Evolutionary conservation across 2,113 vertebrate species (phyloP).

Genomic region (Etheostoma cragini): DNA sequence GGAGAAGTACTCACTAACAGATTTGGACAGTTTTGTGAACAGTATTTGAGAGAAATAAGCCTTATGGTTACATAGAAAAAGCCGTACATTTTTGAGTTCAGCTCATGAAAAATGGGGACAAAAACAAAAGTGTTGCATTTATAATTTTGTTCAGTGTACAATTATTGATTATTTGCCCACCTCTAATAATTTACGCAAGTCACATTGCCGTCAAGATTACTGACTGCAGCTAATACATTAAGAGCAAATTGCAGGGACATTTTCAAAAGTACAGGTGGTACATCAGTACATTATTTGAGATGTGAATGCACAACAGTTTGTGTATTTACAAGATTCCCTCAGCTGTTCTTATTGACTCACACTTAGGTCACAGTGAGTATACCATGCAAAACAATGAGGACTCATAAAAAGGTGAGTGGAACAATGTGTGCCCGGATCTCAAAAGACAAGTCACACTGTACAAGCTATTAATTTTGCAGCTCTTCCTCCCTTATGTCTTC

Average conservation of each 20-base stretch:
- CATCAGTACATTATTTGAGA: conserved; percentile 5
- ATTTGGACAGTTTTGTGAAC: too few species aligned
- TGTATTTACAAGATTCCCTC: conserved; percentile 29
- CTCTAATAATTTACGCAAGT: conserved; percentile 28
- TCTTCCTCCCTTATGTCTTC: conserved; percentile 32
- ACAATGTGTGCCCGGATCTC: conserved; percentile 49
- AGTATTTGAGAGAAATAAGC: too few species aligned
- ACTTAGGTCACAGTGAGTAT: conserved; percentile 56
- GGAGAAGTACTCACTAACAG: too few species aligned
- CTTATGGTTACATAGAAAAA: too few species aligned
- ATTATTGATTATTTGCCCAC: conserved; percentile 25
- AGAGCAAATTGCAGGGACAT: conserved; percentile 19
- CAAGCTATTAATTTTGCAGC: conserved; percentile 37
- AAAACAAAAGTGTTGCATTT: too few species aligned
- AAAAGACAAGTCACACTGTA: conserved; percentile 30
- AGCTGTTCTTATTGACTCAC: conserved; percentile 53
- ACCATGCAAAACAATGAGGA: conserved; percentile 20
- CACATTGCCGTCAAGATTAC: conserved; percentile 11
- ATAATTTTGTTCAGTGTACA: background rate
- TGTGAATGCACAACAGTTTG: conserved; percentile 8
- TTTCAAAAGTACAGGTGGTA: conserved; percentile 33
- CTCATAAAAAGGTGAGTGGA: conserved; percentile 34
- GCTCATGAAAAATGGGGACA: too few species aligned
- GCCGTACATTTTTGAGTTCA: too few species aligned
- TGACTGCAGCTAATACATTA: conserved; percentile 31